These are phyloP conservation scores for Tachycineta bicolor DNA, from an alignment of 2,113 vertebrate genomes.

Conservation along the genomic window DNA sequence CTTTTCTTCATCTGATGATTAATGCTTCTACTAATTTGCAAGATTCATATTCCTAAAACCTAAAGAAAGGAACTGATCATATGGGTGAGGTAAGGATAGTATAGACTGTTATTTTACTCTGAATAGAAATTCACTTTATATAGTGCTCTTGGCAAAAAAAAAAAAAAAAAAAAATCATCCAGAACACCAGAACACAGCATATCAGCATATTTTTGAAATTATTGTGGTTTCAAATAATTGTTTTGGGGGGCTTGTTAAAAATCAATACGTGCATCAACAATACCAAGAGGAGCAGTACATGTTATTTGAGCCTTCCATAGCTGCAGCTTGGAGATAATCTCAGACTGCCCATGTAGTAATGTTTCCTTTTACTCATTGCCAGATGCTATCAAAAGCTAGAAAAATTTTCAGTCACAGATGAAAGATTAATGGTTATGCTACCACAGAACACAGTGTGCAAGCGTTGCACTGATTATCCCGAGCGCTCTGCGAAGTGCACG, in stretches of 20 bases:
- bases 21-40: neutral
- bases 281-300: neutral
- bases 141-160: no score
- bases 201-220: neutral
- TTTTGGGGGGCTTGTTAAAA: neutral
- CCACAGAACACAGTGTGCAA: conserved; percentile 24
- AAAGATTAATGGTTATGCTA: conserved; percentile 12
- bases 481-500: neutral
- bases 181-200: neutral
- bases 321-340: conserved; percentile 6
- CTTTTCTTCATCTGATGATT: neutral
- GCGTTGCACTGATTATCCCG: neutral
- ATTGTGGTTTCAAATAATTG: neutral
- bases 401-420: conserved; percentile 26
- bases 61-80: neutral
- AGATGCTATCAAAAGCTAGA: conserved; percentile 54
- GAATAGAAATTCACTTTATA: neutral
- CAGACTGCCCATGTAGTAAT: neutral
- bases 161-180: neutral
- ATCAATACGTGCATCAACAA: neutral
- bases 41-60: neutral
- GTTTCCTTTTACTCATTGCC: neutral
- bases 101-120: neutral
- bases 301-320: neutral
- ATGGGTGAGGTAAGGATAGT: neutral